A percentile compares a stretch with the other conserved stretches of the same genome.
Conservation (phyloP, 2,113 vertebrate species). For the Gobiocypris rarus region DNA sequence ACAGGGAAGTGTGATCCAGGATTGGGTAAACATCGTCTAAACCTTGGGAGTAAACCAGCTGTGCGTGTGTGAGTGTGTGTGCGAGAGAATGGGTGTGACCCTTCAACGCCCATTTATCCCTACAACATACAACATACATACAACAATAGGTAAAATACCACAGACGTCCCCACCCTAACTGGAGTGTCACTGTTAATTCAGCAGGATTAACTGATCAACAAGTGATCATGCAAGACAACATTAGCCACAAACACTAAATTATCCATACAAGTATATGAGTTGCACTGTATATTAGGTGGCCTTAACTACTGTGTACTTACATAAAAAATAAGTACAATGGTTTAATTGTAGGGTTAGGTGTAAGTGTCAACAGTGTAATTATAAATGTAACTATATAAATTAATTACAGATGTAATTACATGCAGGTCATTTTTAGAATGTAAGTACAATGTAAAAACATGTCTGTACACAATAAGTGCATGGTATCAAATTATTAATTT, state of each 20-base stretch:
- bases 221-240: constrained; percentile 7
- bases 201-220: too few relatives aligned
- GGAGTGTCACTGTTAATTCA: background rate
- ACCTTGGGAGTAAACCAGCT: constrained; percentile 61
- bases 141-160: constrained; percentile 31
- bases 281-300: background rate
- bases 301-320: too few relatives aligned
- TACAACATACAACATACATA: constrained; percentile 20
- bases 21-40: constrained; percentile 61
- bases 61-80: constrained; percentile 48
- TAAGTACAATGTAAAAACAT: too few relatives aligned
- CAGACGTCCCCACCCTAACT: constrained; percentile 18
- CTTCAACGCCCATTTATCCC: constrained; percentile 31
- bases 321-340: too few relatives aligned
- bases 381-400: too few relatives aligned
- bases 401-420: too few relatives aligned
- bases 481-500: too few relatives aligned
- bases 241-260: constrained; percentile 22
- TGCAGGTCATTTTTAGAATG: too few relatives aligned
- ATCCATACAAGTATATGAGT: background rate
- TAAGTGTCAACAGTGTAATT: too few relatives aligned
- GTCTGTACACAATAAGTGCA: too few relatives aligned
- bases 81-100: constrained; percentile 44
- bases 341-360: too few relatives aligned
- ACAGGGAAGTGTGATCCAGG: constrained; percentile 46